Evolutionary conservation across 2,888 invertebrate species (phyloP).

Genomic region (Portevinia maculata): DNA sequence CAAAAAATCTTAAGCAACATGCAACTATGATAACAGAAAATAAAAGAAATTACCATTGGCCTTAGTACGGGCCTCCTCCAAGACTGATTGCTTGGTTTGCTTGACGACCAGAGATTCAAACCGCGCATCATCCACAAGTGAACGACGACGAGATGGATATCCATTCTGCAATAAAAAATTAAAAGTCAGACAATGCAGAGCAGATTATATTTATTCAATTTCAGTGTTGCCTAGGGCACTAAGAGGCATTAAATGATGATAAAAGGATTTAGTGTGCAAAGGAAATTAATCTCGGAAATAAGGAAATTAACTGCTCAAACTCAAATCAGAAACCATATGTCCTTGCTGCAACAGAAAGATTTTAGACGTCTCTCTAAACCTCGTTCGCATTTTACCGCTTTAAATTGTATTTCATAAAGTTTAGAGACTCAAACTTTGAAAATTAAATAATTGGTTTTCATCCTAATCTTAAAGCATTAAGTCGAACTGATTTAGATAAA

Average conservation of each 20-base stretch:
- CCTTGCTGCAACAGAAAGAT: conserved; percentile 11
- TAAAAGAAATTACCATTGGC: conserved; percentile 89
- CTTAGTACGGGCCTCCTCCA: conserved; percentile 94
- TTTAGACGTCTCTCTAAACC: neutral
- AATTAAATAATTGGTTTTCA: conserved; percentile 27
- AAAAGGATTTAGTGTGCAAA: conserved; percentile 57
- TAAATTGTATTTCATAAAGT: conserved; percentile 23
- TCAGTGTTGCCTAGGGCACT: conserved; percentile 70
- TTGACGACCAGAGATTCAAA: conserved; percentile 98
- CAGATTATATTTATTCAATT: conserved; percentile 51
- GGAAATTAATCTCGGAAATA: conserved; percentile 64
- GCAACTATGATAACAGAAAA: conserved; percentile 63
- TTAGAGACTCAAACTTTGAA: conserved; percentile 23
- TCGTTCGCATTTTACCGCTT: neutral
- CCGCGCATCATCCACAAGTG: conserved; percentile 98
- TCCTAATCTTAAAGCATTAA: conserved; percentile 9
- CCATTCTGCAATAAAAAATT: conserved; percentile 90
- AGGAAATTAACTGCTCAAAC: conserved; percentile 59
- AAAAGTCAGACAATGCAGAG: conserved; percentile 4
- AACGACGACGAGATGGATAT: conserved; percentile 96
- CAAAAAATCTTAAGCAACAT: conserved; percentile 62
- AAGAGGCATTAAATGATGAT: conserved; percentile 54
- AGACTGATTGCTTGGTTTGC: conserved; percentile 95
- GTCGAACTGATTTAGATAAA: neutral
- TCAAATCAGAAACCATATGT: conserved; percentile 19